Evolutionary conservation across 1,140 invertebrate species (phyloP), one percentile per base, ranked within the genome.

Genomic region (Stegodyphus dumicola): DNA sequence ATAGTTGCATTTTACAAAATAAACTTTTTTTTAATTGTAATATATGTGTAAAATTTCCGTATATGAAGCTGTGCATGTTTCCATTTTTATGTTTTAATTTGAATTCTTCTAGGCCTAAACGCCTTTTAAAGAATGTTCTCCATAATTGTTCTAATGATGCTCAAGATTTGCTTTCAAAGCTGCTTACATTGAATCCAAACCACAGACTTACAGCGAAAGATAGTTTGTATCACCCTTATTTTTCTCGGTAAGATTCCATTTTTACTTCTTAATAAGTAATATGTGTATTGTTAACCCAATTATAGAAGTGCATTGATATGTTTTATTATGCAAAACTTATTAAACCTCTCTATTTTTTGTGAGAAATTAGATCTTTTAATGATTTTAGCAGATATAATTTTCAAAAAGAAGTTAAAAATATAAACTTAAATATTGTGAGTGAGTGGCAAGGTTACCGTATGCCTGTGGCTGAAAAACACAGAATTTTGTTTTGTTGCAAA

Each of bases 141-240:
- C 15, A 69, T 13, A 74, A 64, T 65, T 69, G 84, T 65, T 78
- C 75, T 13, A 78, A 78, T 77, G 75, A 77, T 53, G 84, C 75
- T 5, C 66, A 53, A n/a, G 84, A 86, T 60, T 71, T 86, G 54
- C 56, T 86, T 0, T 70, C 84, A 48, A 86, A 86, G 49, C 56
- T 86, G 7, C 69, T 86, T 7, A 74, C 76, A 6, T 54, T 86
- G n/a, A 86, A 86, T 65, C 84, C 84, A 17, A 77, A 86, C 18
- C 33, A 66, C 10, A 66, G 84, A 18, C 5, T 86, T 4, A 86
- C 76, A 48, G 84, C 84, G 5, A 78, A 86, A 65, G 75, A 86
- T 65, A 71, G 84, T 5, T 67, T 86, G 52, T 9, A 77, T 7
- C 84, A 86, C 65, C 75, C 84, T n/a, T 86, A 86, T 65, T 53